These are phyloP conservation scores for Tupaia tana DNA, from an alignment of 2,113 vertebrate species.

Conservation along the genomic window DNA sequence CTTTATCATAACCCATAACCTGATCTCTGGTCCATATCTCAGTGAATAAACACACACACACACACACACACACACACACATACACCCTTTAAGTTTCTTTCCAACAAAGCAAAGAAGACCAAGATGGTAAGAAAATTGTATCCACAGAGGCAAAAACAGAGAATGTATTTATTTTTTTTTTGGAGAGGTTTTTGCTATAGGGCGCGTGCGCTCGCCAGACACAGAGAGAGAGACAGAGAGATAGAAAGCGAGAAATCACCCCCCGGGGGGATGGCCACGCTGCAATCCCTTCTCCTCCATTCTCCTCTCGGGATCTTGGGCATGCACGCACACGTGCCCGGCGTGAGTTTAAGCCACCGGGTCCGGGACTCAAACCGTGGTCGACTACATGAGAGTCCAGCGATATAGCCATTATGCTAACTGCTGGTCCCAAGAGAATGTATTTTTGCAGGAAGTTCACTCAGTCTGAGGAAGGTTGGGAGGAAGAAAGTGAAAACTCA, in stretches of 20 bases:
- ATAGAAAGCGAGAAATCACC: too few species aligned
- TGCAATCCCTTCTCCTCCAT: too few species aligned
- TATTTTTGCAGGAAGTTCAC: not conserved
- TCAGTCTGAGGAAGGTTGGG: fast-evolving
- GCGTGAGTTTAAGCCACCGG: too few species aligned
- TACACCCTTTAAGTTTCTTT: fast-evolving
- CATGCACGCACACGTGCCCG: too few species aligned
- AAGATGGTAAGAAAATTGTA: not conserved
- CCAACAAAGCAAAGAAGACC: not conserved
- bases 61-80: fast-evolving
- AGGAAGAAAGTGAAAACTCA: not conserved
- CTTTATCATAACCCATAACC: fast-evolving
- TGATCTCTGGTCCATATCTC: not conserved
- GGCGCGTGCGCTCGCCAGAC: too few species aligned
- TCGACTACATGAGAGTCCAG: too few species aligned
- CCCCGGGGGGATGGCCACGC: too few species aligned
- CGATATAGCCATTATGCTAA: too few species aligned
- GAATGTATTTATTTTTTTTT: fast-evolving
- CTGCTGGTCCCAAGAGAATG: not conserved
- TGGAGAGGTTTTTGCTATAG: too few species aligned
- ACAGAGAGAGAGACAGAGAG: too few species aligned
- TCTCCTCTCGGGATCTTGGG: too few species aligned
- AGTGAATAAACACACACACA: not conserved
- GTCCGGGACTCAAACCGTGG: too few species aligned
- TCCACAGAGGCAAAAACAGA: not conserved